A percentile compares a stretch with the other conserved stretches of the same genome.
Evolutionary conservation across 2,113 vertebrate species (phyloP).

Genomic region (Triplophysa dalaica): DNA sequence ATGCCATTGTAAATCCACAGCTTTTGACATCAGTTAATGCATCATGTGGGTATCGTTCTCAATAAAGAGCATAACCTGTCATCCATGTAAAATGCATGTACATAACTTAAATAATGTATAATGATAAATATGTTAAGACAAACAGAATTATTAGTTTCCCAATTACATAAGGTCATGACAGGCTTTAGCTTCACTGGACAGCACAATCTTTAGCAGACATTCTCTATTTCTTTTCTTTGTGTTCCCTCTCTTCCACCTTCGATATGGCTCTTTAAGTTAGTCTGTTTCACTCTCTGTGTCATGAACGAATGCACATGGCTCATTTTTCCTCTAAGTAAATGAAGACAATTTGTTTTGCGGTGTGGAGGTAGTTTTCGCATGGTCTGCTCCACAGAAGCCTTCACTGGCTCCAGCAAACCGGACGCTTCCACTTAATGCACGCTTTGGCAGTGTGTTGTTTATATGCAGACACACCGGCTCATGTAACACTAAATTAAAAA

Average conservation of each 20-base stretch:
- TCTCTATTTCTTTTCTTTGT: not conserved
- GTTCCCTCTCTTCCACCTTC: not conserved
- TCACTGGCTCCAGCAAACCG: not conserved
- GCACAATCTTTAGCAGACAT: not conserved
- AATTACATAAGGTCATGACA: no score
- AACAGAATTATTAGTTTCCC: no score
- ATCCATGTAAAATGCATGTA: not conserved
- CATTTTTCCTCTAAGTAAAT: conserved; percentile 11
- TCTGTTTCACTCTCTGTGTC: conserved; percentile 24
- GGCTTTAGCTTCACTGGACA: no score
- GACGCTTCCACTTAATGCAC: conserved; percentile 16
- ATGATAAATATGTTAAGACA: no score
- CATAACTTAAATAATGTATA: not conserved
- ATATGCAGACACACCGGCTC: not conserved
- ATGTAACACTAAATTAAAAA: conserved; percentile 21
- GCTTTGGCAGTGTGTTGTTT: conserved; percentile 31
- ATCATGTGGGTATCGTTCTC: conserved; percentile 1
- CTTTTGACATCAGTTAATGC: conserved; percentile 4
- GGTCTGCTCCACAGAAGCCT: conserved; percentile 30
- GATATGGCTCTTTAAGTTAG: not conserved
- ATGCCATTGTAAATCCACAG: conserved; percentile 24
- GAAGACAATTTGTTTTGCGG: conserved; percentile 27
- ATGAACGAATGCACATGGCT: conserved; percentile 24
- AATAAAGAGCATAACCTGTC: not conserved
- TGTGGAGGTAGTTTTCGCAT: not conserved